Percentiles rank a stretch among this genome's conserved stretches.
Conservation (phyloP, 2,888 invertebrate species). For the Gerris lacustris region DNA sequence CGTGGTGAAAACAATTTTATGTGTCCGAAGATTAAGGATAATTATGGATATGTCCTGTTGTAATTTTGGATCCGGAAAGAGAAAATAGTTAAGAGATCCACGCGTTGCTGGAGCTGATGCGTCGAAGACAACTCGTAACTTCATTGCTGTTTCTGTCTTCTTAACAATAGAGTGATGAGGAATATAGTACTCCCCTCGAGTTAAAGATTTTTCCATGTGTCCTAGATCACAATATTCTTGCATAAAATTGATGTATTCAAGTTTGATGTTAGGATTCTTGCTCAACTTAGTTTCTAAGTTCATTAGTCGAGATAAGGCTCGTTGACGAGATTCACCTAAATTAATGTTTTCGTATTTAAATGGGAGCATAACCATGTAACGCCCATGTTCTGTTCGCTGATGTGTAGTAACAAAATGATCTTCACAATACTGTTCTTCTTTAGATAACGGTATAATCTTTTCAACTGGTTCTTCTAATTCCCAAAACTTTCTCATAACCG, state of each 20-base stretch:
- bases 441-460: neutral
- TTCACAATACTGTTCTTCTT: neutral
- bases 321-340: neutral
- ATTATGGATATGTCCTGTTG: slow-evolving; percentile 21
- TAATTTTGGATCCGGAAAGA: slow-evolving; percentile 30
- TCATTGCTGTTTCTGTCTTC: slow-evolving; percentile 21
- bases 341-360: neutral
- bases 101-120: slow-evolving; percentile 26
- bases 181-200: slow-evolving; percentile 2
- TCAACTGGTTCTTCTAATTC: neutral
- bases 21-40: slow-evolving; percentile 25
- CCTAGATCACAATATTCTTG: slow-evolving; percentile 25
- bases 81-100: slow-evolving; percentile 25
- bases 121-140: slow-evolving; percentile 30
- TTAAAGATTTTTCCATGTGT: slow-evolving; percentile 22
- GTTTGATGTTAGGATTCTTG: slow-evolving; percentile 5
- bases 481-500: neutral
- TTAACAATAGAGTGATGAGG: slow-evolving; percentile 28
- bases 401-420: neutral
- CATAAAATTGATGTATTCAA: slow-evolving; percentile 8
- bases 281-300: no score
- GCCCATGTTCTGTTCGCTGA: neutral
- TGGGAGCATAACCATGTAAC: neutral
- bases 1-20: slow-evolving; percentile 26
- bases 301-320: no score